Evolutionary conservation across 2,888 invertebrate genomes (phyloP), one percentile per base, ranked within the genome.

Genomic region (Acanthoscelides obtectus): DNA sequence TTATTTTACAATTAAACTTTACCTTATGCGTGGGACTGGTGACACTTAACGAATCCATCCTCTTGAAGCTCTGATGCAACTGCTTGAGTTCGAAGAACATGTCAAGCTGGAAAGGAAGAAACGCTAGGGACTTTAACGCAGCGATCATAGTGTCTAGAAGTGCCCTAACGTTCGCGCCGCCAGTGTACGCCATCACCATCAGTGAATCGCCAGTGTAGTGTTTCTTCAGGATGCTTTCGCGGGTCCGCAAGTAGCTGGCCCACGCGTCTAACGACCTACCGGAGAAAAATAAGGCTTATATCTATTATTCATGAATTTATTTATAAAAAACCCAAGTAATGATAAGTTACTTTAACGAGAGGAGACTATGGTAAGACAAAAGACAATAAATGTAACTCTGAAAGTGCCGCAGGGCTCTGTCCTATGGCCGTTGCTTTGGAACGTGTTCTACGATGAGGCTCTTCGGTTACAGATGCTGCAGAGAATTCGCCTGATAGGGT

Each of bases 211-310:
- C 88, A 3, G 88, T 89, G 85, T 96, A 97, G 83, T 96, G 94
- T 81, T 93, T 94, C 66, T 90, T 89, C 69, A 96, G 87, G 20
- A 95, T 89, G 20, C 92, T 92, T 83, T 96, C 96, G 76, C 96
- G 89, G 19, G 95, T 94, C 76, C 94, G 89, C 70, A 96, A 88
- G 83, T 95, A 96, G 72, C 94, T 93, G 76, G 95, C 90, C 96
- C 96, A 97, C 45, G 95, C 95, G 80, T 96, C 96, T 78, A 97
- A 87, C n/a, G 95, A 93, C 77, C 93, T 90, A 27, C n/a, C n/a
- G n/a, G n/a, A 64, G 20, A 64, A n/a, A 4, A 2, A 4, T 64
- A 20, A n/a, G n/a, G n/a, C n/a, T n/a, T n/a, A n/a, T n/a, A n/a
- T n/a, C n/a, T n/a, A n/a, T n/a, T n/a, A n/a, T n/a, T n/a, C n/a